Evolutionary conservation across 2,888 invertebrate genomes (phyloP), one percentile per base, ranked within the genome.

Genomic region (Caenorhabditis angaria): DNA sequence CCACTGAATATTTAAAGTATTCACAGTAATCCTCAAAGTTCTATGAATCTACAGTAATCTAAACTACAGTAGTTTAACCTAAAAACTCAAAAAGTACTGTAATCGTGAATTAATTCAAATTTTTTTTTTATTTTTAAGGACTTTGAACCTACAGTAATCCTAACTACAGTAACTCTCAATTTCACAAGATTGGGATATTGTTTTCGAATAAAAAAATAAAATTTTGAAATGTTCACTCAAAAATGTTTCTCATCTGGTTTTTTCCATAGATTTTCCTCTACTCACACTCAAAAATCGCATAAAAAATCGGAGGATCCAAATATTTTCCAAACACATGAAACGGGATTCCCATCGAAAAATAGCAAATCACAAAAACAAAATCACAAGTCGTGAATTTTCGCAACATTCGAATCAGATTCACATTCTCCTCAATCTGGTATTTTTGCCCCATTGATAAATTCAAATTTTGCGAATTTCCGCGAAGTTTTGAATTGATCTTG

Each of bases 211-310:
- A 32, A 32, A 32, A 32, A 32, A 8, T 32, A 32, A 32, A 32
- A 41, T 35, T 35, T 35, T 35, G 35, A 35, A 35, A 35, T 10
- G 14, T 10, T n/a, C n/a, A n/a, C n/a, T n/a, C n/a, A n/a, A n/a
- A n/a, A n/a, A n/a, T n/a, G n/a, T n/a, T n/a, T n/a, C n/a, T n/a
- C n/a, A n/a, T n/a, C n/a, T n/a, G n/a, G n/a, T n/a, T n/a, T n/a
- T n/a, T n/a, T n/a, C n/a, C n/a, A n/a, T n/a, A n/a, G n/a, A n/a
- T n/a, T n/a, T n/a, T n/a, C n/a, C n/a, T n/a, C n/a, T n/a, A n/a
- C 54, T 50, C 29, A 69, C 69, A 59, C 28, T 69, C 69, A 60
- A 69, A 69, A 28, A 69, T 25, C 3, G 69, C 69, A 51, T 69
- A 69, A 61, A 64, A 69, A 20, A 50, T 60, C 18, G 69, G 63